phyloP scores from a whole-genome alignment of 2,797 vertebrate species.

The Myioborus miniatus region DNA sequence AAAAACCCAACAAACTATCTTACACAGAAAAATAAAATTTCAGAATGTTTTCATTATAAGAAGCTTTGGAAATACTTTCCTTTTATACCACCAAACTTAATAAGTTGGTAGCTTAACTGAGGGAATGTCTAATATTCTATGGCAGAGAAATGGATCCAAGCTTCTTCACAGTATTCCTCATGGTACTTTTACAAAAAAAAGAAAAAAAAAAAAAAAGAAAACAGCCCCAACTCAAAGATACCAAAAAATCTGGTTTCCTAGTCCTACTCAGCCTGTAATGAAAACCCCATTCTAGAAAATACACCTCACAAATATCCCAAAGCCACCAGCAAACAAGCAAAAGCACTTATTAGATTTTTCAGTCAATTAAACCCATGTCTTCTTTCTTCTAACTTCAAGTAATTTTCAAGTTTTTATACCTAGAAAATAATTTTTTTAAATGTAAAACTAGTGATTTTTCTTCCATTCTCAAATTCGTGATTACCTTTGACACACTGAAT shows the following conservation, averaged over 20 bases:
- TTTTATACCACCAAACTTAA: background rate
- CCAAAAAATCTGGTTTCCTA: background rate
- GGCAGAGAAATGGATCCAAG: background rate
- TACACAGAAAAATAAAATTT: fast-evolving
- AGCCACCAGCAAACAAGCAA: background rate
- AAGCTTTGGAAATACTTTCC: background rate
- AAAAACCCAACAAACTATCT: background rate
- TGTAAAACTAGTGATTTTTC: background rate
- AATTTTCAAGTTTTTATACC: background rate
- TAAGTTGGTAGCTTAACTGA: background rate
- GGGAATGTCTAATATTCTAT: background rate
- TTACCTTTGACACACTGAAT: background rate
- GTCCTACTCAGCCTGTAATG: background rate
- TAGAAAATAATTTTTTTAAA: background rate
- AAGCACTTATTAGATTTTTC: fast-evolving
- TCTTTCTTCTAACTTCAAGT: background rate
- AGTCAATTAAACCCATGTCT: background rate
- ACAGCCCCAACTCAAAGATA: background rate
- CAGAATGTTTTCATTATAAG: background rate
- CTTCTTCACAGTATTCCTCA: background rate
- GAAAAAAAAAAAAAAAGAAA: background rate
- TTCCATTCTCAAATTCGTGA: background rate
- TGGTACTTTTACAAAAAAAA: background rate
- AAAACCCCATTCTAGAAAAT: background rate
- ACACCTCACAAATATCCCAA: background rate